Conservation (phyloP, 2,888 invertebrate genomes). For the Minunthozetes semirufus region DNA sequence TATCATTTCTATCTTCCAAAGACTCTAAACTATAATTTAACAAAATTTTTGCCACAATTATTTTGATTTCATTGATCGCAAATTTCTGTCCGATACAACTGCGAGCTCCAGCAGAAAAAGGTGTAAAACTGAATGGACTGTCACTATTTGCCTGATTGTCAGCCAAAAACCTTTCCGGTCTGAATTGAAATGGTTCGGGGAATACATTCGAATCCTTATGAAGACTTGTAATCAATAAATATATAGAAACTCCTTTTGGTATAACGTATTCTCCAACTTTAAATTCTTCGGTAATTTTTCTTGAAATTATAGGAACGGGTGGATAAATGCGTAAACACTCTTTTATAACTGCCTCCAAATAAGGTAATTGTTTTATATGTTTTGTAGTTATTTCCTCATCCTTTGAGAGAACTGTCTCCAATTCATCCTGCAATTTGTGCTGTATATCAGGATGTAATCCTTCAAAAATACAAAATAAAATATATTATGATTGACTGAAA, state of each 20-base stretch:
- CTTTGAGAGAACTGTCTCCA: no score
- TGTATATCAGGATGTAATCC: slow-evolving; percentile 35
- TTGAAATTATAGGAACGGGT: neutral
- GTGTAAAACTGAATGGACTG: slow-evolving; percentile 42
- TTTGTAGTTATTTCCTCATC: neutral
- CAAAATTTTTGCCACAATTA: slow-evolving; percentile 38
- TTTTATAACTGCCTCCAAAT: neutral
- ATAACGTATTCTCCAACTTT: neutral
- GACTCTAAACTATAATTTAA: slow-evolving; percentile 36
- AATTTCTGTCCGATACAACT: slow-evolving; percentile 43
- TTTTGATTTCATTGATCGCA: slow-evolving; percentile 40
- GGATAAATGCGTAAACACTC: neutral
- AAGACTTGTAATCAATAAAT: neutral
- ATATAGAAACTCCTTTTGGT: neutral
- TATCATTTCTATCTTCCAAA: slow-evolving; percentile 39
- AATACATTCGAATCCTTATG: neutral
- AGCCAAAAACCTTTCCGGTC: neutral
- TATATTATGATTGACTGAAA: no score
- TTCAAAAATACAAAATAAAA: no score
- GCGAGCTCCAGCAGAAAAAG: slow-evolving; percentile 42
- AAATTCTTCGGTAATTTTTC: neutral
- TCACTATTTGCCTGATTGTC: no score
- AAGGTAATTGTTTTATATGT: neutral
- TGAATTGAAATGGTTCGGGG: neutral
- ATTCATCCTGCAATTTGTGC: slow-evolving; percentile 38